Evolutionary conservation across 2,113 vertebrate species (phyloP).

Genomic region (Python bivittatus): DNA sequence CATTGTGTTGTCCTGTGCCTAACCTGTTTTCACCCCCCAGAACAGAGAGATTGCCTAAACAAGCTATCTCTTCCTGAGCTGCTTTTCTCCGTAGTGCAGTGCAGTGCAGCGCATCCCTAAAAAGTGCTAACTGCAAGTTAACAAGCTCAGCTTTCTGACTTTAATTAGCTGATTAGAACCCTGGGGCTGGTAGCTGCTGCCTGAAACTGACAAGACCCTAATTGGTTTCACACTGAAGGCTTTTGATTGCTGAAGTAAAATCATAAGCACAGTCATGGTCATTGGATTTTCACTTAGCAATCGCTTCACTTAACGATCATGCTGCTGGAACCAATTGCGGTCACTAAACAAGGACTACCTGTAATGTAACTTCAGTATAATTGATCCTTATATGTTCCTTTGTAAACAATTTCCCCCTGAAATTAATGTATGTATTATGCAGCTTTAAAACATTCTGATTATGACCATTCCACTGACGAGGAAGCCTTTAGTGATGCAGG

Average conservation of each 20-base stretch:
- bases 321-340: neutral
- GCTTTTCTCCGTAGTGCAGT: neutral
- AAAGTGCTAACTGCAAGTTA: neutral
- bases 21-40: neutral
- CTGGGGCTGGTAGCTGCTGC: neutral
- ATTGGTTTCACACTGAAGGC: neutral
- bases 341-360: neutral
- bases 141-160: neutral
- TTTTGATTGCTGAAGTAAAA: neutral
- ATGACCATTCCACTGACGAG: constrained; percentile 78
- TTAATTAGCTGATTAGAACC: neutral
- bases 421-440: constrained; percentile 66
- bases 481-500: constrained; percentile 76
- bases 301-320: neutral
- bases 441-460: constrained; percentile 80
- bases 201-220: neutral
- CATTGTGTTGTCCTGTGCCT: neutral
- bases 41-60: too few species aligned
- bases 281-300: neutral
- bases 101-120: neutral
- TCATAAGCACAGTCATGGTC: neutral
- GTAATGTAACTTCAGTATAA: neutral
- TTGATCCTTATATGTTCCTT: neutral
- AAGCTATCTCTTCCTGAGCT: neutral
- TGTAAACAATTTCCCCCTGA: constrained; percentile 47